phyloP scores from a whole-genome alignment of 2,113 vertebrate species.

The Cavia aperea region DNA sequence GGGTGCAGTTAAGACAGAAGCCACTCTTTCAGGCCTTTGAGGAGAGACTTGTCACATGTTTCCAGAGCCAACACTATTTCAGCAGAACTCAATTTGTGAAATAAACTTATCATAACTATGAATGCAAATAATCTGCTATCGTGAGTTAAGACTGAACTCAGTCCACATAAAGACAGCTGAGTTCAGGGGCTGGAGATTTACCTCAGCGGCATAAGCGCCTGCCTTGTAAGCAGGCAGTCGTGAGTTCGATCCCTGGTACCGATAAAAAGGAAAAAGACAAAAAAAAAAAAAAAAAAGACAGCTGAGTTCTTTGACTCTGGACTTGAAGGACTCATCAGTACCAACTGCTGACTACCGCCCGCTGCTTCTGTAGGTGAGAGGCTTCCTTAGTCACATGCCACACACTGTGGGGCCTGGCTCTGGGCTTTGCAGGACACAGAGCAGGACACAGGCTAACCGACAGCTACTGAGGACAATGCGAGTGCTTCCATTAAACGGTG shows the following conservation, averaged over 20 bases:
- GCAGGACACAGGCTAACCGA: neutral
- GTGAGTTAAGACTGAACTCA: neutral
- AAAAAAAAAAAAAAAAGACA: too few species aligned
- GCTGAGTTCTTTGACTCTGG: neutral
- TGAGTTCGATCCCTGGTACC: too few species aligned
- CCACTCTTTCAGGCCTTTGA: neutral
- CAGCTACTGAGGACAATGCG: neutral
- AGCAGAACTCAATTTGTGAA: neutral
- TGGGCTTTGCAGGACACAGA: neutral
- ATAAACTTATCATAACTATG: neutral
- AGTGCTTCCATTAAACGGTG: neutral
- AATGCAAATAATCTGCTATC: neutral
- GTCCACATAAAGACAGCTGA: neutral
- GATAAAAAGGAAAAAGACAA: too few species aligned
- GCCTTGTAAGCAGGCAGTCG: too few species aligned
- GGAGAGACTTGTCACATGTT: neutral
- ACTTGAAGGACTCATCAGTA: neutral
- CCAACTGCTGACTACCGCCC: neutral
- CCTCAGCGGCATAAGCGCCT: too few species aligned
- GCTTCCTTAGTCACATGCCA: neutral
- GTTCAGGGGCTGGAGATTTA: too few species aligned
- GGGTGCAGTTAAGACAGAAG: neutral
- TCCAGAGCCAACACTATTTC: neutral
- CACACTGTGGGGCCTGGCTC: neutral
- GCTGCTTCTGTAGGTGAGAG: neutral